Percentiles rank a stretch among this genome's conserved stretches.
Conservation (phyloP, 2,797 vertebrate species). For the Spondyliosoma cantharus region DNA sequence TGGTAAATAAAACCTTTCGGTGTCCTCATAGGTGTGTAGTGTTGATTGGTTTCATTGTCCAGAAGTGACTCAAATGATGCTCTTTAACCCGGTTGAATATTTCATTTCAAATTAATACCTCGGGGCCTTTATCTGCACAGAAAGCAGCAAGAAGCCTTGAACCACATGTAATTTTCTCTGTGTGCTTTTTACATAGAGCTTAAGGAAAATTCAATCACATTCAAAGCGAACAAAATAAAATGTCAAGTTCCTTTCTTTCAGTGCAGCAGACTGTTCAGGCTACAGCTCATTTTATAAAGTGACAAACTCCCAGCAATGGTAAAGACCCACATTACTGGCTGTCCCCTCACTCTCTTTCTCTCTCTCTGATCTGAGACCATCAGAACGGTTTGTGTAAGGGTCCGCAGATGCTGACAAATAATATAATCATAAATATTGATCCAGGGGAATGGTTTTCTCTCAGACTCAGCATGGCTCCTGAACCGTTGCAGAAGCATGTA, state of each 20-base stretch:
- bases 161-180: not conserved
- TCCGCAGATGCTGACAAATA: conserved; percentile 71
- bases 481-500: conserved; percentile 70
- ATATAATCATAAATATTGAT: conserved; percentile 81
- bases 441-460: conserved; percentile 69
- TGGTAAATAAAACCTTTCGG: not conserved
- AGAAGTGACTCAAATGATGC: not conserved
- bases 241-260: conserved; percentile 10
- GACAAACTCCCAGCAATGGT: conserved; percentile 29
- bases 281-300: conserved; percentile 25
- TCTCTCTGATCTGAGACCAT: conserved; percentile 30
- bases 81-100: not conserved
- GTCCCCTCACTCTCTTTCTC: not conserved
- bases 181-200: not conserved
- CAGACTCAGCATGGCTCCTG: conserved; percentile 63
- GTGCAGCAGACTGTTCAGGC: conserved; percentile 7
- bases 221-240: conserved; percentile 22
- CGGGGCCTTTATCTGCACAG: not conserved
- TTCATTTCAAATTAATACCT: conserved; percentile 14
- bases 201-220: not conserved
- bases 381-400: conserved; percentile 50
- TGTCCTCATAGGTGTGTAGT: not conserved
- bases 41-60: conserved; percentile 8
- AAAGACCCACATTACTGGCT: conserved; percentile 31
- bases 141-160: conserved; percentile 11